Base-by-base conservation (phyloP, 2,797 vertebrate species). In the Manis javanica region DNA sequence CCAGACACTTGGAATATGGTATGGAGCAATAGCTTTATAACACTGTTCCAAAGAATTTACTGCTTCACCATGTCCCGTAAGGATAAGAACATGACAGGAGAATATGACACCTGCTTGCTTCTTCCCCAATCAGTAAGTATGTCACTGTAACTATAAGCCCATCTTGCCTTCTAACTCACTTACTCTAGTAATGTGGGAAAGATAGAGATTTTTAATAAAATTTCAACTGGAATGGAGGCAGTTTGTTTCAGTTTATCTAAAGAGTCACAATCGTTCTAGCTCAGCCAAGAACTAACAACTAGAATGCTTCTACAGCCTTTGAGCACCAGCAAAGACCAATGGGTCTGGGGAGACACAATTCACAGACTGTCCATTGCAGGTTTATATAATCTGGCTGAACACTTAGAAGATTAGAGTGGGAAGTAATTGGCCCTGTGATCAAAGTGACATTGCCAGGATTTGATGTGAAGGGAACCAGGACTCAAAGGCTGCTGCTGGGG, bases 271-370 rank as follows among this genome's bases (percentile, higher is more conserved):
- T n/a, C 23, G 51, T 91, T 95, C 66, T 74, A 81, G 31, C 1
- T 83, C 59, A 92, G 89, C 26, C 23, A 92, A 87, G 53, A 88
- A 72, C 46, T 68, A 87, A 86, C 94, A 95, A 34, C 12, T 85
- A 66, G 53, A 94, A 82, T 7, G 13, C 1, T 42, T 82, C 46
- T 74, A 63, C 2, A 85, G 49, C 7, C 39, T 77, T 77, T 63
- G 23, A 84, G 11, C 31, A 87, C 7, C 15, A 87, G 49, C 29
- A 78, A 96, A 85, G 59, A 68, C 2, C 15, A 37, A 57, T 37
- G 39, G 13, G 12, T 86, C 24, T 68, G 15, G 5, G 88, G 55
- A 95, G 49, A 77, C 5, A 87, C 1, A 39, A 55, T n/a, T 93
- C 64, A 83, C n/a, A 86, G 26, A 86, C 37, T 81, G 19, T 31